Evolutionary conservation across 2,797 vertebrate species (phyloP).

Genomic region (Pempheris klunzingeri): DNA sequence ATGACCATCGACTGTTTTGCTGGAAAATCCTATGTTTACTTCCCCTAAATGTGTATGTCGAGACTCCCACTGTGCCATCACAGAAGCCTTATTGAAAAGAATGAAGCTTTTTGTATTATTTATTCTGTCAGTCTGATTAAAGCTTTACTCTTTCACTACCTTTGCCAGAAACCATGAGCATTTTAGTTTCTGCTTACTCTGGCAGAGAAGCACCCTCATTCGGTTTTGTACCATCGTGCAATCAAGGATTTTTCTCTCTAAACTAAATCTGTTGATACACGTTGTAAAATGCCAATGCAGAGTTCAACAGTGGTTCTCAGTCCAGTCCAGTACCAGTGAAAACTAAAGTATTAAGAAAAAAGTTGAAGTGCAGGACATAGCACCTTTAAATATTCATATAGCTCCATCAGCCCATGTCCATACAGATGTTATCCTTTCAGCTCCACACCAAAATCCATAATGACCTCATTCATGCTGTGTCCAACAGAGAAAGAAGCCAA

Average conservation of each 20-base stretch:
- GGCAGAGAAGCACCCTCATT: neutral
- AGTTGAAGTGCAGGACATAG: neutral
- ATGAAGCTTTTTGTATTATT: neutral
- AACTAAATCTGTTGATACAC: neutral
- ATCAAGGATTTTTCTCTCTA: neutral
- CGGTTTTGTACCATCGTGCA: neutral
- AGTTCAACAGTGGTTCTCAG: neutral
- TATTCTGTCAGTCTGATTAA: neutral
- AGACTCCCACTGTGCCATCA: neutral
- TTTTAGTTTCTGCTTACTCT: constrained; percentile 3
- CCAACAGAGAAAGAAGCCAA: constrained; percentile 49
- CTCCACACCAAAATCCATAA: constrained; percentile 62
- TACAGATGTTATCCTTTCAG: constrained; percentile 68
- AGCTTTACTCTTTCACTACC: neutral
- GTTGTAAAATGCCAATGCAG: neutral
- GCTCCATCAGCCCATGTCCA: constrained; percentile 28
- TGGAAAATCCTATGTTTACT: neutral
- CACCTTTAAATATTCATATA: constrained; percentile 29
- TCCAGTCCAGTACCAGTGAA: neutral
- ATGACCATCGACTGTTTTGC: neutral
- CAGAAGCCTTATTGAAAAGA: neutral
- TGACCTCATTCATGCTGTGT: constrained; percentile 67
- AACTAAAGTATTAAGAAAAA: neutral
- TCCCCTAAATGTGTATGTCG: neutral
- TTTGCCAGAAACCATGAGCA: neutral